Base-by-base conservation (phyloP, 2,888 invertebrate species). In the Elmis aenea region DNA sequence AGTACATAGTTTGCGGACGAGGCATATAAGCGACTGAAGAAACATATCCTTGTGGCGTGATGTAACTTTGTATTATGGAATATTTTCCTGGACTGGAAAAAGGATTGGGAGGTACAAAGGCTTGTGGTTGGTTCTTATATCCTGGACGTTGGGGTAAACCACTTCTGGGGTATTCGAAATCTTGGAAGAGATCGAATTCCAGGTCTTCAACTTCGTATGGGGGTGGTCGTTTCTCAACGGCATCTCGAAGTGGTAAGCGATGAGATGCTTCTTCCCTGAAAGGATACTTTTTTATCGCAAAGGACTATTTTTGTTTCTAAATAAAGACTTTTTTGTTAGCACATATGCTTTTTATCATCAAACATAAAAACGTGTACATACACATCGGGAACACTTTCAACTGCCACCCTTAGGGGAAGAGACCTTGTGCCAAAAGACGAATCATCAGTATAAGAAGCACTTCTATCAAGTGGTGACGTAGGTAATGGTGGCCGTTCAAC, bases 401-500 rank as follows among this genome's bases (percentile, higher is more conserved):
- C 85, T 1, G 89, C 86, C 27, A 79, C 74, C 39, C 89, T 73
- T 38, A 88, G 69, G 0, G 88, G 88, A 29, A 81, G 58, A 39
- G 64, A 65, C 34, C 55, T 63, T 9, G 67, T 65, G 13, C 71
- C 71, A 45, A 61, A 70, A 35, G 62, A 62, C 13, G 60, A 50
- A 18, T 42, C 35, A 13, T 50, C 51, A 13, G 40, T 51, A 36
- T 59, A 59, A 3, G 54, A 38, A 5, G 59, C 48, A 28, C 50
- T 56, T 32, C 53, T 46, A 27, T 58, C 54, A n/a, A 16, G 11
- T 3, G 28, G 18, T 25, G 39, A 40, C 6, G 38, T 31, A 21
- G 33, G 16, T 29, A 54, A 46, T 2, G 70, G 70, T n/a, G 56
- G 51, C 26, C 63, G 64, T 54, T 74, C 73, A 12, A 74, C 72